phyloP scores from a whole-genome alignment of 2,113 vertebrate species.

The Eurypyga helias region DNA sequence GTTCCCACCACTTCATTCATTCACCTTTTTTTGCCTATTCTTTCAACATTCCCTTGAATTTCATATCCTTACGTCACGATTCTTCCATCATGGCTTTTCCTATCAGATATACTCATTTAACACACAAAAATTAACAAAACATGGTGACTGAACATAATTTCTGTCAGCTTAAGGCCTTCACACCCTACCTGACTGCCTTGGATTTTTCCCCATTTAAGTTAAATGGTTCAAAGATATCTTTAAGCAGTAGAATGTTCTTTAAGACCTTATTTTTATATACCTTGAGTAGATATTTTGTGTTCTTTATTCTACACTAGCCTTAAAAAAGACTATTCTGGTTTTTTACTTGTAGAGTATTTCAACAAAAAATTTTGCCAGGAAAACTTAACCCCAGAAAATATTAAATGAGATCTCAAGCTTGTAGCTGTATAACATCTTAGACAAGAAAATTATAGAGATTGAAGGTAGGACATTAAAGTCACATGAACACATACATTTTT shows the following conservation, averaged over 20 bases:
- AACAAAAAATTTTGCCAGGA: background rate
- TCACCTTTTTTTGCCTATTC: background rate
- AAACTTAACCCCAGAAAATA: background rate
- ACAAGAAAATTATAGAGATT: background rate
- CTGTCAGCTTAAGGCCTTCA: background rate
- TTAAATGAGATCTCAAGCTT: background rate
- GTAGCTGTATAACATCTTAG: background rate
- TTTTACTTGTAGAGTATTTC: background rate
- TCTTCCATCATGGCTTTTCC: background rate
- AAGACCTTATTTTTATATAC: background rate
- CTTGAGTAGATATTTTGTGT: background rate
- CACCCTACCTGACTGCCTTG: accelerated
- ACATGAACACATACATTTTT: accelerated
- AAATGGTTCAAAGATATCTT: background rate
- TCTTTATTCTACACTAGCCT: background rate
- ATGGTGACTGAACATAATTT: background rate
- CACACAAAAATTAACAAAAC: background rate
- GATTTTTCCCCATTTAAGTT: background rate
- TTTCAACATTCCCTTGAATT: background rate
- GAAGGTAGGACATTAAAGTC: background rate
- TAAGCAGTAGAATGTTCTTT: background rate
- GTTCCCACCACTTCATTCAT: background rate
- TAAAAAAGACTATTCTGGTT: background rate
- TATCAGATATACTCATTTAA: background rate
- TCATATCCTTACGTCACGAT: background rate